Conservation (phyloP, 2,113 vertebrate genomes). For the Bos indicus region DNA sequence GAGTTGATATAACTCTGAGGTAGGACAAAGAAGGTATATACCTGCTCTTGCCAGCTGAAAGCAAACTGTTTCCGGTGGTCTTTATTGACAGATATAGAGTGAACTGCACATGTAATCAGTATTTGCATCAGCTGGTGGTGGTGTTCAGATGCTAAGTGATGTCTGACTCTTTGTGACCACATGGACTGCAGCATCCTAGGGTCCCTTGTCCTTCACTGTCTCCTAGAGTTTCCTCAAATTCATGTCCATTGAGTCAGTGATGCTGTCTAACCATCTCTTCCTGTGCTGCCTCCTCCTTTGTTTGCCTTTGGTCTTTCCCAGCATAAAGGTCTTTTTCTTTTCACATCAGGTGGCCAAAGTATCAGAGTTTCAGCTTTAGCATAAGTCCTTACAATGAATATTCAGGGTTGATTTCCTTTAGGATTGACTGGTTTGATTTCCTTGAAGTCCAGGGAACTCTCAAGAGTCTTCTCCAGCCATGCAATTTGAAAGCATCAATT, state of each 20-base stretch:
- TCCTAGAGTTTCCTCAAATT: neutral
- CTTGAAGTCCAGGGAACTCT: neutral
- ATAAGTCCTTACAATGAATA: neutral
- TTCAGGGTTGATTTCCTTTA: neutral
- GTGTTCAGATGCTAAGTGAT: neutral
- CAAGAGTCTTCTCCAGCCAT: accelerated
- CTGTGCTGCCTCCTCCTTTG: neutral
- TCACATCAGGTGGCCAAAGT: neutral
- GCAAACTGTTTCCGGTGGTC: neutral
- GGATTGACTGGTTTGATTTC: neutral
- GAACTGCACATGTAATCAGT: neutral
- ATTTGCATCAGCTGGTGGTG: neutral
- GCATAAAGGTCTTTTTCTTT: neutral
- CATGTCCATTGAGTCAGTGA: neutral
- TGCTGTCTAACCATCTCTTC: neutral
- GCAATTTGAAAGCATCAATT: neutral
- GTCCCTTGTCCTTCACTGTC: neutral
- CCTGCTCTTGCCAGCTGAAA: neutral
- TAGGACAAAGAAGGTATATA: neutral
- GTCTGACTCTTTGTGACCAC: neutral
- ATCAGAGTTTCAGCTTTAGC: neutral
- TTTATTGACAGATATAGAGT: neutral
- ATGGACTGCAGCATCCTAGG: neutral
- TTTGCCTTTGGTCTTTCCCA: neutral
- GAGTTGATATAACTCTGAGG: neutral